phyloP scores from a whole-genome alignment of 2,113 vertebrate species.

The Lepus europaeus region DNA sequence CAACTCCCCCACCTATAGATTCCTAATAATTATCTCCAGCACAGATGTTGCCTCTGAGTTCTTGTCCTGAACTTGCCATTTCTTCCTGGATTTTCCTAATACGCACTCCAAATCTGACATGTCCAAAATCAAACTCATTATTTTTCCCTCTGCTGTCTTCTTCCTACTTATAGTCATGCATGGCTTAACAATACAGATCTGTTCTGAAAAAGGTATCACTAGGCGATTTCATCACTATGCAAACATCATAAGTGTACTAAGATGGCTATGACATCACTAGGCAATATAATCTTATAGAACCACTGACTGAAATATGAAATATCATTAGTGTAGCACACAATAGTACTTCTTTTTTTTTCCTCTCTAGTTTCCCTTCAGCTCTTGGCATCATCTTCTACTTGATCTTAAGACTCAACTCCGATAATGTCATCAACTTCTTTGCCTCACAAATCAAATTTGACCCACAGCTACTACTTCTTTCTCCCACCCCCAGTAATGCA shows the following conservation, averaged over 20 bases:
- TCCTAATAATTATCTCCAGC: slow-evolving; percentile 33
- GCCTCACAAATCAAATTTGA: slow-evolving; percentile 51
- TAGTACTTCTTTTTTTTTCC: background rate
- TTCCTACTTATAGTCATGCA: slow-evolving; percentile 12
- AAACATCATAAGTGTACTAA: background rate
- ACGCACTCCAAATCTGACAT: slow-evolving; percentile 14
- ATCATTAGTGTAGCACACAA: background rate
- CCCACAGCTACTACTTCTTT: background rate
- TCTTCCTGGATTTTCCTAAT: slow-evolving; percentile 34
- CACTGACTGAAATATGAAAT: background rate
- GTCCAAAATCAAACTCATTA: slow-evolving; percentile 29
- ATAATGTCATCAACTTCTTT: slow-evolving; percentile 59
- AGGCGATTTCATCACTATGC: background rate
- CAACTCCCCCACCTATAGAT: background rate
- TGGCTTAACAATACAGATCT: background rate
- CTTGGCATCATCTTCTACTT: slow-evolving; percentile 14
- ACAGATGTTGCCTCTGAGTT: slow-evolving; percentile 29
- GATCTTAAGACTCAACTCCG: background rate
- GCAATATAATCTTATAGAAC: background rate
- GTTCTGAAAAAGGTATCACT: background rate
- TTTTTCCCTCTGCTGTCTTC: background rate
- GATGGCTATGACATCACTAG: background rate
- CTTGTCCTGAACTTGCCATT: slow-evolving; percentile 24
- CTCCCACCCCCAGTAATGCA: background rate
- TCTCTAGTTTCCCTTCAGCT: slow-evolving; percentile 27